phyloP scores from a whole-genome alignment of 2,797 vertebrate species.

The Artibeus jamaicensis region DNA sequence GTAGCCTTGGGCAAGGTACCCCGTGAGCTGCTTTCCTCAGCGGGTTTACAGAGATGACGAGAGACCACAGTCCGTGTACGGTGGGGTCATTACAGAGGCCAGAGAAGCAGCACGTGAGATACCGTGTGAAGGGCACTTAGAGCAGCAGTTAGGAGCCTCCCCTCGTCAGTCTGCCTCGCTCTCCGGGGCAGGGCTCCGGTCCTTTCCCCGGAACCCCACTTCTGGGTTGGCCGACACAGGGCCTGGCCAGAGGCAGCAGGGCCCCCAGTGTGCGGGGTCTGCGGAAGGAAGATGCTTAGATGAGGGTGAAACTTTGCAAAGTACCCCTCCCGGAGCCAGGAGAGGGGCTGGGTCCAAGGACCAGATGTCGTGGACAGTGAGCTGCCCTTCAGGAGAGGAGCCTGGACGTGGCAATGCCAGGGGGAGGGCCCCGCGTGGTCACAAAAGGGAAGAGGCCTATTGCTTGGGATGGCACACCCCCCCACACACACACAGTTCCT shows the following conservation, averaged over 20 bases:
- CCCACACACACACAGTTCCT: background rate
- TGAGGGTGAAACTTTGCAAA: background rate
- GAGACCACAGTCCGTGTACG: background rate
- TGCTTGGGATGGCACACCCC: background rate
- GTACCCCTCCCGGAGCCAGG: background rate
- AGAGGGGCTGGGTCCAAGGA: background rate
- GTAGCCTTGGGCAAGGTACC: background rate
- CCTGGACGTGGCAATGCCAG: background rate
- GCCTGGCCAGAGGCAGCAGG: background rate
- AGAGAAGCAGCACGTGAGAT: background rate
- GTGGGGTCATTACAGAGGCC: background rate
- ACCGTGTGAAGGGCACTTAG: background rate
- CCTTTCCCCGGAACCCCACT: background rate
- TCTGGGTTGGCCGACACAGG: background rate
- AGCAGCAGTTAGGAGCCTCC: background rate
- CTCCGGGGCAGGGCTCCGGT: background rate
- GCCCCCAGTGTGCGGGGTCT: rapidly evolving
- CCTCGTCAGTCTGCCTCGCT: background rate
- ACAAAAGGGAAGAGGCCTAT: background rate
- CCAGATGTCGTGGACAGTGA: background rate
- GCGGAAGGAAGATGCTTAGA: background rate
- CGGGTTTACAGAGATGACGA: background rate
- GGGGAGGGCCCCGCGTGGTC: background rate
- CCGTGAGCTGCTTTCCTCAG: background rate
- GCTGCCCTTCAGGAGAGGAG: background rate